Evolutionary conservation across 1,140 invertebrate species (phyloP).

Genomic region (Stegodyphus dumicola): DNA sequence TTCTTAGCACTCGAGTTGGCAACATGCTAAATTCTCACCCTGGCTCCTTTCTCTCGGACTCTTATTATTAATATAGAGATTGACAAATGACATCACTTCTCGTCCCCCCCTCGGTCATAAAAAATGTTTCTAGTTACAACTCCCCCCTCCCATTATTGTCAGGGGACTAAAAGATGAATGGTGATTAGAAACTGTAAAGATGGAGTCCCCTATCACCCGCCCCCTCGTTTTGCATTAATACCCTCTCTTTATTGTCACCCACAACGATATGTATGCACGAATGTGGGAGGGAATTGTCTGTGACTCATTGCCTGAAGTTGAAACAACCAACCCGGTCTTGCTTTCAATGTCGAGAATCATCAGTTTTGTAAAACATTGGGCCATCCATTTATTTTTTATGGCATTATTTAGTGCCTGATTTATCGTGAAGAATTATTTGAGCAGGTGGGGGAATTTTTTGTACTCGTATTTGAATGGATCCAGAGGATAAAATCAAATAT

Average conservation of each 20-base stretch:
- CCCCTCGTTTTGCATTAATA: not conserved
- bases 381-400: constrained; percentile 28
- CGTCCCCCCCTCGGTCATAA: not conserved
- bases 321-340: constrained; percentile 7
- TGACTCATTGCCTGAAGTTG: constrained; percentile 23
- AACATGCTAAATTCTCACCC: no score
- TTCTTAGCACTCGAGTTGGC: no score
- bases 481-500: no score
- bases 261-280: no score
- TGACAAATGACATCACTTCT: constrained; percentile 43
- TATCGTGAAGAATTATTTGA: not conserved
- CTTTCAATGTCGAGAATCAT: constrained; percentile 26
- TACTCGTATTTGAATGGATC: no score
- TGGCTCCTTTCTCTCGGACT: no score
- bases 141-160: constrained; percentile 1
- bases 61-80: constrained; percentile 24
- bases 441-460: no score
- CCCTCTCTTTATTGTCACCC: not conserved
- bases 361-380: constrained; percentile 45
- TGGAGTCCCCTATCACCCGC: constrained; percentile 5
- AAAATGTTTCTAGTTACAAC: constrained; percentile 2
- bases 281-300: no score
- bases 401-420: constrained; percentile 15
- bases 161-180: constrained; percentile 23
- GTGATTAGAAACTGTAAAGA: constrained; percentile 51